Evolutionary conservation across 1,140 invertebrate species (phyloP).

Genomic region (Anoplolepis gracilipes): DNA sequence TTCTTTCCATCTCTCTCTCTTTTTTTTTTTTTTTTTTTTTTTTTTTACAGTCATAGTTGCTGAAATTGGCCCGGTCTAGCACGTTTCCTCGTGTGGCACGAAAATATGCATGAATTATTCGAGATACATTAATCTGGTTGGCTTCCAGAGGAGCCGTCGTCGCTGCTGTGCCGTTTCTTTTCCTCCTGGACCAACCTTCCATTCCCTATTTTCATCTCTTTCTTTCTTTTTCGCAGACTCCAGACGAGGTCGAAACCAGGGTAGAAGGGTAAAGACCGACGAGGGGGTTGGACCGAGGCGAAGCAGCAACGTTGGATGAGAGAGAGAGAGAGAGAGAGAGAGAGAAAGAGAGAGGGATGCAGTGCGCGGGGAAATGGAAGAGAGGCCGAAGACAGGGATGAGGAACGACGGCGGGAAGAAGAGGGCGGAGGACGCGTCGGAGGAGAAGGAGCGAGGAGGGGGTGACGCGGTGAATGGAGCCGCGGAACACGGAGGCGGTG

Average conservation of each 20-base stretch:
- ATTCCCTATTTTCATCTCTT: conserved; percentile 37
- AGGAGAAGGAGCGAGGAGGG: conserved; percentile 47
- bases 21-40: neutral
- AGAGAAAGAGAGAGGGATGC: conserved; percentile 30
- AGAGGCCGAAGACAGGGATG: conserved; percentile 48
- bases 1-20: too few species aligned
- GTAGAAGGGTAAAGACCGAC: conserved; percentile 68
- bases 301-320: conserved; percentile 14
- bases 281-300: conserved; percentile 58
- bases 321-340: conserved; percentile 29
- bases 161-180: conserved; percentile 52
- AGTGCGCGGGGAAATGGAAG: conserved; percentile 22
- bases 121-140: conserved; percentile 79
- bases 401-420: conserved; percentile 43
- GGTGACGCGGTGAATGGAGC: conserved; percentile 82
- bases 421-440: conserved; percentile 63
- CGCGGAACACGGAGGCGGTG: conserved; percentile 80
- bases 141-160: conserved; percentile 69
- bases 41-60: neutral
- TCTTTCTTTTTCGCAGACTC: conserved; percentile 26
- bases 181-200: conserved; percentile 36
- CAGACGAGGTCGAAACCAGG: conserved; percentile 59
- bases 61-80: conserved; percentile 24
- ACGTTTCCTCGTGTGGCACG: conserved; percentile 17
- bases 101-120: conserved; percentile 77